These are phyloP conservation scores for Neofelis nebulosa DNA, from an alignment of 2,113 vertebrate genomes.

Conservation along the genomic window DNA sequence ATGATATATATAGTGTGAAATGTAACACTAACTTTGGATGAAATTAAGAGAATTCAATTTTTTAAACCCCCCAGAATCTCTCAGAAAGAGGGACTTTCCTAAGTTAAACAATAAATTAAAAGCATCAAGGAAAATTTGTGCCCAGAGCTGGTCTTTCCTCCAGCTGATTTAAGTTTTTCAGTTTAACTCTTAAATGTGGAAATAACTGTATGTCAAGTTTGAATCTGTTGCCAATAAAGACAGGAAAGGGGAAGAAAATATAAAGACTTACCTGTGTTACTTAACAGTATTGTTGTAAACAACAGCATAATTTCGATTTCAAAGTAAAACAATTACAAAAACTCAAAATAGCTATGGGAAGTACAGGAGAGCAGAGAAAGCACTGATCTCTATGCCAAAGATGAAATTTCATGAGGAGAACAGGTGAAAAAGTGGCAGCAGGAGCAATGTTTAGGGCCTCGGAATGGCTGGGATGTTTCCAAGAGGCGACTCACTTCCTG, in stretches of 20 bases:
- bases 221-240: neutral
- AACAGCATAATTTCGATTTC: neutral
- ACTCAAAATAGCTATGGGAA: neutral
- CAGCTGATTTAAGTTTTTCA: neutral
- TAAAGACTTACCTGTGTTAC: neutral
- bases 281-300: neutral
- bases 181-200: neutral
- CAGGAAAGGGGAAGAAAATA: neutral
- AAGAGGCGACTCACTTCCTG: neutral
- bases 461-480: neutral
- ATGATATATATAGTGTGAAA: neutral
- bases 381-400: neutral
- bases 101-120: neutral
- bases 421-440: neutral
- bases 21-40: neutral
- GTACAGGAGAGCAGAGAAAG: neutral
- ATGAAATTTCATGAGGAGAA: neutral
- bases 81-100: neutral
- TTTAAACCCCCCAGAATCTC: neutral
- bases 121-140: neutral
- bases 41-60: neutral
- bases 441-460: neutral
- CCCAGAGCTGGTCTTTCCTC: neutral
- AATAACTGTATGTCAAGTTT: neutral
- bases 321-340: conserved; percentile 36